These are phyloP conservation scores for Metopia argyrocephala DNA, from an alignment of 2,888 invertebrate genomes.

Conservation along the genomic window DNA sequence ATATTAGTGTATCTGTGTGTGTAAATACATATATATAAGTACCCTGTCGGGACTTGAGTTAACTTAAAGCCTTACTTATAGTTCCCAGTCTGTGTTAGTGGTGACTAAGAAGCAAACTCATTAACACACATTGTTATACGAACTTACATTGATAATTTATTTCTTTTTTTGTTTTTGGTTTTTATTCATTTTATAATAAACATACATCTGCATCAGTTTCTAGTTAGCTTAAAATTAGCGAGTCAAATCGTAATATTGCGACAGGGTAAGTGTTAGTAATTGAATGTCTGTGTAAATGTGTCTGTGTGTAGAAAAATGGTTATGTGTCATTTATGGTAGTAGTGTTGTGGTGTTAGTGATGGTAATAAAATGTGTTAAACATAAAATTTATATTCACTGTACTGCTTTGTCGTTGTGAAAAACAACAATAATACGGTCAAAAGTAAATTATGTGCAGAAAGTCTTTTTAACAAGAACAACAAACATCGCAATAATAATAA, in stretches of 20 bases:
- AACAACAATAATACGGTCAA: slow-evolving; percentile 9
- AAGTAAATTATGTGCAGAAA: slow-evolving; percentile 21
- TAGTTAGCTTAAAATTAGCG: too few relatives aligned
- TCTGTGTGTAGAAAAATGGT: neutral
- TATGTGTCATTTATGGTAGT: neutral
- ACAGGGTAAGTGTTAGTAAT: neutral
- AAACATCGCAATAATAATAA: neutral
- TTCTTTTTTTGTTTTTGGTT: too few relatives aligned
- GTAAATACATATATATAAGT: neutral
- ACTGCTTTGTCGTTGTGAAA: slow-evolving; percentile 44
- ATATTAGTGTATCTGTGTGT: neutral
- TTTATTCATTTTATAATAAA: too few relatives aligned
- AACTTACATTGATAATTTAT: too few relatives aligned
- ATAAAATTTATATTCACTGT: slow-evolving; percentile 63
- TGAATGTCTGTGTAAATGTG: neutral
- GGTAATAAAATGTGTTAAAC: slow-evolving; percentile 44
- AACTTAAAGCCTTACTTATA: too few relatives aligned
- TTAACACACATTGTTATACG: too few relatives aligned
- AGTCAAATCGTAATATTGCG: too few relatives aligned
- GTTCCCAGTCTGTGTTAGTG: too few relatives aligned
- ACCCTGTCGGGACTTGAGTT: too few relatives aligned
- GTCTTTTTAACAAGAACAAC: slow-evolving; percentile 2
- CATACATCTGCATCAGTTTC: too few relatives aligned
- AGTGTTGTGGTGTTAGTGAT: neutral
- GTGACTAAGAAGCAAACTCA: too few relatives aligned